Evolutionary conservation across 2,888 invertebrate genomes (phyloP), one percentile per base, ranked within the genome.

Genomic region (Noctua pronuba): DNA sequence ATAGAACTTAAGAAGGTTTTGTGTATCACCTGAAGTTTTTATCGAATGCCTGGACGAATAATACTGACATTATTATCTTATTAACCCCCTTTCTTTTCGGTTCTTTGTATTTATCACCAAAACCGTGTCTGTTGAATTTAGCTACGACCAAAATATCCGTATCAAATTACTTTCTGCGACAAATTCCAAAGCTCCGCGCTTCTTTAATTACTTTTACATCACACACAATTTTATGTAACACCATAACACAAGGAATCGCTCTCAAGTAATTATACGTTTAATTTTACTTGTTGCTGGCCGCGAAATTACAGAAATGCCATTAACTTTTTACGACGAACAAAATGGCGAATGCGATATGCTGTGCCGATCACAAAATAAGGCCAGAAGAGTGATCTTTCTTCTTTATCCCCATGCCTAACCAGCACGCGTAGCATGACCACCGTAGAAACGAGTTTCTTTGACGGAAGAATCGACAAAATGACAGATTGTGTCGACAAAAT

Each of bases 311-410:
- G 92, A 88, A 91, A 92, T 89, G 92, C 91, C 91, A 95, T 95
- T 95, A 95, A 95, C 94, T 94, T 95, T 96, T 96, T 95, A 96
- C 95, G 96, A 93, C 90, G 91, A 93, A 94, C 95, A 93, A 95
- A 96, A 96, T 95, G 95, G 95, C 94, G 92, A 90, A 88, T 73
- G 80, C 88, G 76, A 41, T 24, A 8, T 49, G 18, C 0, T 18
- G 46, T 46, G 52, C 21, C 10, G n/a, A 55, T 11, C 11, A 13
- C 55, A 55, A 55, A 55, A 11, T 55, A 55, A 55, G 55, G 1
- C 55, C n/a, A 55, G 55, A 55, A 55, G 10, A 52, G n/a, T 11
- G n/a, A 44, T 44, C 6, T 16, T 44, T 44, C 44, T 44, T 1
- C 2, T 16, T 44, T 44, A 44, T n/a, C n/a, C n/a, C n/a, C n/a